Conservation (phyloP, 2,888 invertebrate genomes). For the Norana najaformis region DNA sequence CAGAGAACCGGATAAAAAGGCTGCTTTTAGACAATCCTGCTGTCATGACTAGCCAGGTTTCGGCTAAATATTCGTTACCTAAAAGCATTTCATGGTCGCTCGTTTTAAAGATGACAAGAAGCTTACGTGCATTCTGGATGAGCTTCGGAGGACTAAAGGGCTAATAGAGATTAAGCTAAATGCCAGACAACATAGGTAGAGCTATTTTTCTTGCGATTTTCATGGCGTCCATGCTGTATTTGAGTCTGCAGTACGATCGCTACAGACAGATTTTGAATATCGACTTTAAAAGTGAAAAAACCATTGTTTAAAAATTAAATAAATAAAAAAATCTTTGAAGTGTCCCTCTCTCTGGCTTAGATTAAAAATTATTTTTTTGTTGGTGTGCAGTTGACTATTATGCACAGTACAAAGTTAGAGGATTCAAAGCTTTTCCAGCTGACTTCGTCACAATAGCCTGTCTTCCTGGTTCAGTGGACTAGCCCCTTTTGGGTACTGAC, state of each 20-base stretch:
- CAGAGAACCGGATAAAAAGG: not conserved
- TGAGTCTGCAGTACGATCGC: not conserved
- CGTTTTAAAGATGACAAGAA: not conserved
- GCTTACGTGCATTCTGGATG: not conserved
- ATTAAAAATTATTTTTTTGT: too few species aligned
- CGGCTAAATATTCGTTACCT: not conserved
- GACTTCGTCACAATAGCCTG: too few species aligned
- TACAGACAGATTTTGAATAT: not conserved
- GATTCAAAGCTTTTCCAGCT: too few species aligned
- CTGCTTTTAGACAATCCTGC: not conserved
- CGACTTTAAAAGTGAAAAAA: not conserved
- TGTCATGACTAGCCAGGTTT: not conserved
- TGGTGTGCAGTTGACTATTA: too few species aligned
- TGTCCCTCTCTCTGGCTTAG: not conserved
- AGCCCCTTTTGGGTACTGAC: too few species aligned
- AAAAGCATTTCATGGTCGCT: not conserved
- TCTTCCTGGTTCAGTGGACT: too few species aligned
- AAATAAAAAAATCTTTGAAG: not conserved
- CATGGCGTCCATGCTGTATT: too few species aligned
- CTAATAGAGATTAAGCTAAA: not conserved
- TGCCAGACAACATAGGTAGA: not conserved
- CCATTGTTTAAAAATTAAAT: not conserved
- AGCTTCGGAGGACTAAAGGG: not conserved
- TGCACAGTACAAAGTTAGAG: too few species aligned
- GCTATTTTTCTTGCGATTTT: not conserved